Evolutionary conservation across 2,888 invertebrate genomes (phyloP).

Genomic region (Cynaeus angustus): DNA sequence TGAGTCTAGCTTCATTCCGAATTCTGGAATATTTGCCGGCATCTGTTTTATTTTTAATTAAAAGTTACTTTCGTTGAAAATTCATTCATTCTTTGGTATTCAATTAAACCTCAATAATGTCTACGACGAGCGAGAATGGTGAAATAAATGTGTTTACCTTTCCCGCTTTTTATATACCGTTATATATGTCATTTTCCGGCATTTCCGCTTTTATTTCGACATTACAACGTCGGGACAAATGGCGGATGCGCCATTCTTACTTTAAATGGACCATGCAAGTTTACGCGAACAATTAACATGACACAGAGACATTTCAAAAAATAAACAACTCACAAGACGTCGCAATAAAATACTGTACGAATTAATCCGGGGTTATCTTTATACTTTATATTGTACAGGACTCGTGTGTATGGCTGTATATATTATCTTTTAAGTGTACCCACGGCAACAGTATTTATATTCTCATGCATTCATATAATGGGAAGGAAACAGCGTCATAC

Average conservation of each 20-base stretch:
- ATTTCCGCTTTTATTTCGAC: constrained; percentile 2
- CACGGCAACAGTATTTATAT: constrained; percentile 36
- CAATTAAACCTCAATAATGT: too few relatives aligned
- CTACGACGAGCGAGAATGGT: too few relatives aligned
- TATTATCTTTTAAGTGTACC: constrained; percentile 37
- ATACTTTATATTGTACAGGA: constrained; percentile 11
- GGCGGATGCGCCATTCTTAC: constrained; percentile 24
- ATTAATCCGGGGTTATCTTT: constrained; percentile 41
- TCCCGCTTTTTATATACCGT: too few relatives aligned
- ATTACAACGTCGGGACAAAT: constrained; percentile 1
- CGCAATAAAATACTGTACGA: constrained; percentile 35
- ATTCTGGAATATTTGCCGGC: too few relatives aligned
- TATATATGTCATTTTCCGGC: too few relatives aligned
- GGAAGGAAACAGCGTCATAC: constrained; percentile 27
- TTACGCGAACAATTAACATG: constrained; percentile 31
- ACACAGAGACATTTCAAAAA: constrained; percentile 10
- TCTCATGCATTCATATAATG: constrained; percentile 32
- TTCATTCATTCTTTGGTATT: too few relatives aligned
- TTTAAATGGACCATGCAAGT: constrained; percentile 29
- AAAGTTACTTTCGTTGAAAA: too few relatives aligned
- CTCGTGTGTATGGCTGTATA: constrained; percentile 21
- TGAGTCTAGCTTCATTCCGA: not conserved
- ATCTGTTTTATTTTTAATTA: too few relatives aligned
- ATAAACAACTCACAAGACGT: constrained; percentile 30
- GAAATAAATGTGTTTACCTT: too few relatives aligned